Evolutionary conservation across 2,797 vertebrate species (phyloP), one percentile per base, ranked within the genome.

Genomic region (Loriculus beryllinus): DNA sequence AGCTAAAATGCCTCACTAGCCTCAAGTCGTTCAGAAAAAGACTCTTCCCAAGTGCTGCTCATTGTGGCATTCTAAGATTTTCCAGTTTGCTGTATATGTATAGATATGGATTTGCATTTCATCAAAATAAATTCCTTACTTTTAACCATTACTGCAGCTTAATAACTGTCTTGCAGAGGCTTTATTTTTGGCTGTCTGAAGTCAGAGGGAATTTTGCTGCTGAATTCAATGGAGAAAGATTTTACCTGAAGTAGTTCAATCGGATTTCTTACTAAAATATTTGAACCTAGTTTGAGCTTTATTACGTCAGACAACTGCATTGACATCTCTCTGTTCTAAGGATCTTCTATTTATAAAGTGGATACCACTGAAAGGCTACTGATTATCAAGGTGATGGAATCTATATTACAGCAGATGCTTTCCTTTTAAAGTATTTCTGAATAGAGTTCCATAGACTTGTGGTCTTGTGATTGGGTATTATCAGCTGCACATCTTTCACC

Each of bases 111-210:
- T 93, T 91, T 93, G 25, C 37, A 74, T 89, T 92, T 93, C 85
- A 92, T 72, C 33, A 95, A 95, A 95, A 86, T 60, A 69, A 88
- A 85, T 90, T 92, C 59, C 43, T 90, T 91, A 81, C 15, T 82
- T 88, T 94, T 82, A 80, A 33, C 39, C 51, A 54, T 71, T 83
- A 48, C 28, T 82, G 31, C 21, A 60, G 17, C 68, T 91, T 87
- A 85, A 60, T 88, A 76, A 51, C 19, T 76, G 39, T 85, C 47
- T 72, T 75, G 64, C 45, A 94, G 67, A 72, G 29, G 14, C 62
- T 87, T 86, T 82, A 63, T 54, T 87, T 95, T 86, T 80, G 70
- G 13, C 31, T 83, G 10, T 83, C 62, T 78, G 49, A 87, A 68
- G 22, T 87, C 75, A 72, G 56, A 62, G 42, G 45, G 37, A 92